phyloP scores from a whole-genome alignment of 2,888 invertebrate species.

The Diaphora mendica region DNA sequence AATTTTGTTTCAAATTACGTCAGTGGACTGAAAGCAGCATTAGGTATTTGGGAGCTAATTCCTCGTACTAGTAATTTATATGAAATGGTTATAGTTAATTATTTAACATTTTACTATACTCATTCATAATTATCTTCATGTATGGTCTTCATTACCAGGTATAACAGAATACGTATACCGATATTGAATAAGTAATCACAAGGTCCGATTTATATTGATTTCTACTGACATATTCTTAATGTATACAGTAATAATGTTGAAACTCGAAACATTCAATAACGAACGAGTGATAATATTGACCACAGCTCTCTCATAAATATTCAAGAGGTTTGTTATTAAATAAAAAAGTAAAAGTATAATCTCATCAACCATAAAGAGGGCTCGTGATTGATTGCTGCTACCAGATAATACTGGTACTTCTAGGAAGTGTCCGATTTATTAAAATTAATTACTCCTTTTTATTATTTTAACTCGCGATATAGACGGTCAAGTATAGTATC shows the following conservation, averaged over 20 bases:
- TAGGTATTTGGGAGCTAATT: too few species aligned
- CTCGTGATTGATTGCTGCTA: constrained; percentile 69
- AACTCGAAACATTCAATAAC: constrained; percentile 67
- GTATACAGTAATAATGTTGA: constrained; percentile 70
- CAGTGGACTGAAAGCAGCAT: constrained; percentile 8
- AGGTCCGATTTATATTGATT: constrained; percentile 61
- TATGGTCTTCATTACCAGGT: constrained; percentile 35
- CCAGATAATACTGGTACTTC: constrained; percentile 50
- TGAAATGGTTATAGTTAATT: constrained; percentile 17
- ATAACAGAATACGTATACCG: constrained; percentile 66
- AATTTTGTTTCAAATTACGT: constrained; percentile 12
- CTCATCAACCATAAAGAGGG: constrained; percentile 63
- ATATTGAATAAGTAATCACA: constrained; percentile 70
- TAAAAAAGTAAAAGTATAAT: constrained; percentile 82
- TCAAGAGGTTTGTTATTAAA: constrained; percentile 75
- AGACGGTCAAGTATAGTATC: constrained; percentile 29
- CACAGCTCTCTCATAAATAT: constrained; percentile 71
- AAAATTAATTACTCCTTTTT: constrained; percentile 63
- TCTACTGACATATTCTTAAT: constrained; percentile 60
- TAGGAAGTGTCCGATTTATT: constrained; percentile 64
- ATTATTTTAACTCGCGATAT: constrained; percentile 27
- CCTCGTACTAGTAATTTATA: constrained; percentile 22
- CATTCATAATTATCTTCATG: constrained; percentile 28
- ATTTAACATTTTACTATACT: too few species aligned
- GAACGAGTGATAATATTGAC: constrained; percentile 70